phyloP scores from a whole-genome alignment of 2,888 invertebrate species.

The Polymixis lichenea region DNA sequence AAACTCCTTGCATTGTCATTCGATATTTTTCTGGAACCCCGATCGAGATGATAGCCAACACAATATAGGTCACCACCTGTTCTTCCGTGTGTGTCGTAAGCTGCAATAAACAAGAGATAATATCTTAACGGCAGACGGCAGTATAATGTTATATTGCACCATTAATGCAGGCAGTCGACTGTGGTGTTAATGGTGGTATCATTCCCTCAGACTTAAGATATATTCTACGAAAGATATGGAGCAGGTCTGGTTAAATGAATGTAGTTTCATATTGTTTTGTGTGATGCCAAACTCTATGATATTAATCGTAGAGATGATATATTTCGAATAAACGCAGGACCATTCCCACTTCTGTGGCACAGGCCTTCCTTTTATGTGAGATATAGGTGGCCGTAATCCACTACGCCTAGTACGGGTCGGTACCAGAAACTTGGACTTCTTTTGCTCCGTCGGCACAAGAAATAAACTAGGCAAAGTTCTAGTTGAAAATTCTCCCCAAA shows the following conservation, averaged over 20 bases:
- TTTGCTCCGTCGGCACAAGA: not conserved
- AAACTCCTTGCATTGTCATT: slow-evolving; percentile 20
- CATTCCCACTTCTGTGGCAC: not conserved
- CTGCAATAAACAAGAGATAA: slow-evolving; percentile 41
- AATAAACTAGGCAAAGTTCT: not conserved
- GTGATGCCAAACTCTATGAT: not conserved
- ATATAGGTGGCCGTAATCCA: not conserved
- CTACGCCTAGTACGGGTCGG: not conserved
- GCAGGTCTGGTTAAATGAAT: too few species aligned
- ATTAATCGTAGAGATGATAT: not conserved
- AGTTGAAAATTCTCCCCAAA: not conserved
- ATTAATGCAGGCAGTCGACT: slow-evolving; percentile 19
- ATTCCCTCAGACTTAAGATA: not conserved
- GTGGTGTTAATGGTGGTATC: slow-evolving; percentile 29
- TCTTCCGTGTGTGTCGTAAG: slow-evolving; percentile 43
- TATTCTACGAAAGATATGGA: not conserved
- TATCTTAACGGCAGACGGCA: slow-evolving; percentile 41
- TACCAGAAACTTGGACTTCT: not conserved
- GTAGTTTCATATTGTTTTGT: not conserved
- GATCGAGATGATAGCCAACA: slow-evolving; percentile 20
- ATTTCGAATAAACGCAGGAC: not conserved
- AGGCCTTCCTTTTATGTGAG: not conserved
- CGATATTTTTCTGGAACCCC: slow-evolving; percentile 11
- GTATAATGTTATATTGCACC: slow-evolving; percentile 54
- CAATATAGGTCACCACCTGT: slow-evolving; percentile 57